Evolutionary conservation across 2,797 vertebrate genomes (phyloP), one percentile per base, ranked within the genome.

Genomic region (Furcifer pardalis): DNA sequence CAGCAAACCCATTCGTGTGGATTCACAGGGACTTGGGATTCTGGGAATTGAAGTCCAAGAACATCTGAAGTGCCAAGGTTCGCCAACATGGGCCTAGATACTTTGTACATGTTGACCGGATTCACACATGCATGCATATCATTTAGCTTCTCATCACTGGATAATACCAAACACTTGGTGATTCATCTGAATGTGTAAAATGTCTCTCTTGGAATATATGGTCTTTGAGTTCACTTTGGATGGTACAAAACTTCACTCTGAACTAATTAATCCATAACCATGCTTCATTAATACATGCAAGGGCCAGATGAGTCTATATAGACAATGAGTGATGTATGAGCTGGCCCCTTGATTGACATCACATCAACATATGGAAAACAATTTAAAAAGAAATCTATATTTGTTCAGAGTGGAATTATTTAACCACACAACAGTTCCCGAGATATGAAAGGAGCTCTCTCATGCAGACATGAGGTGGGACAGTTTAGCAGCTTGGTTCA

Each of bases 271-370:
- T 44, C 62, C 74, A 62, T 42, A 42, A 32, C 66, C 35, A 68
- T 81, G 46, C 49, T 68, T 68, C 69, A 74, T 46, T 81, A 42
- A 77, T 59, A 81, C 32, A 32, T 86, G 84, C 73, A 86, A 59
- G 19, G 10, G 35, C 46, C 71, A 44, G 40, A 46, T 71, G 65
- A 75, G 71, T 6, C 8, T 10, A 35, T 25, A n/a, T n/a, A 30
- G 63, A 81, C 8, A 30, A 35, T 69, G 40, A 77, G 44, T 56
- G 74, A 76, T 77, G 42, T 56, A 62, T 56, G 42, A 68, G 35
- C 37, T 37, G 25, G 32, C 19, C 62, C 63, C 21, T 32, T 44
- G 42, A 46, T 49, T 56, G 46, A 8, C 30, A 65, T 49, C 59
- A 62, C 49, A 35, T 32, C 7, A 81, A 27, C 42, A 37, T 49